A percentile compares a stretch with the other conserved stretches of the same genome.
phyloP scores from a whole-genome alignment of 2,797 vertebrate genomes.

The Manis crassicaudata region DNA sequence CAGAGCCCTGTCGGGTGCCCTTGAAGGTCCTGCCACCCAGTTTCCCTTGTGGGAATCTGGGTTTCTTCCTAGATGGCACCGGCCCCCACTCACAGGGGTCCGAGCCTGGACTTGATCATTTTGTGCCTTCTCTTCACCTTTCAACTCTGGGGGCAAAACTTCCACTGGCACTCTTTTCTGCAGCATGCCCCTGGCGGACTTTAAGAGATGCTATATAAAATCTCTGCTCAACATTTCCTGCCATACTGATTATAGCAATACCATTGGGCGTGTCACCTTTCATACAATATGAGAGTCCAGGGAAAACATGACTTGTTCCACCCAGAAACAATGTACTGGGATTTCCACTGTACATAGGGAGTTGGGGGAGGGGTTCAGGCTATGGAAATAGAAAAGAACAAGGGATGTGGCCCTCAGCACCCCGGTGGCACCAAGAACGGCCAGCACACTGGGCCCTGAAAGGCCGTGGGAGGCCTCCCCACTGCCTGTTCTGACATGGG shows the following conservation, averaged over 20 bases:
- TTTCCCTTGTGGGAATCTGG: background rate
- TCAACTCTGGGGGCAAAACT: background rate
- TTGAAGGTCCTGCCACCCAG: background rate
- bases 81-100: background rate
- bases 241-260: accelerated
- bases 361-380: accelerated
- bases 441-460: background rate
- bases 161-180: background rate
- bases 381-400: background rate
- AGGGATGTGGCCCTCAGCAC: accelerated
- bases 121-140: background rate
- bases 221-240: background rate
- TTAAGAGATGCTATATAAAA: background rate
- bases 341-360: background rate
- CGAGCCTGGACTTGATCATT: background rate
- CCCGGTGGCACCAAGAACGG: background rate
- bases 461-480: background rate
- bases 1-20: background rate
- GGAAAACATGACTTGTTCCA: background rate
- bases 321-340: background rate
- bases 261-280: accelerated
- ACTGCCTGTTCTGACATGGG: background rate
- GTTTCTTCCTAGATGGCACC: too few species aligned
- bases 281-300: accelerated
- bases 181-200: background rate